Base-by-base conservation (phyloP, 2,797 vertebrate genomes). In the Ficedula albicollis region DNA sequence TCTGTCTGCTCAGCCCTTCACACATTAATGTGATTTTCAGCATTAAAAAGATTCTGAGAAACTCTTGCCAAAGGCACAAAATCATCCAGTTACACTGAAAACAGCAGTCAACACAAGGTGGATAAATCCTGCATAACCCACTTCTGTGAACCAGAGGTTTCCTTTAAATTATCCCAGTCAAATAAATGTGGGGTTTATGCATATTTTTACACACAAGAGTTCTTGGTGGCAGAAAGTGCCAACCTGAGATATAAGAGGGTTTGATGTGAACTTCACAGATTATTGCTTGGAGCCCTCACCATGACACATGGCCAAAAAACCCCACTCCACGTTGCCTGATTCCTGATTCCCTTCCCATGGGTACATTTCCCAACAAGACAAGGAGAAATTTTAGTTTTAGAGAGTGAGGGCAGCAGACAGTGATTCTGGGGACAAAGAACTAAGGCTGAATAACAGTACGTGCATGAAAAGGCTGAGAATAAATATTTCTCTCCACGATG, bases 1-100 rank as follows among this genome's bases (percentile, higher is more conserved):
- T 78, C 43, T 76, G 26, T 55, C 84, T 92, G 63, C 64, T 92
- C 44, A 93, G 59, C 52, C 85, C 63, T 90, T 94, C 88, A 93
- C 77, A 59, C 34, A 2, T 73, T 67, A 62, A 84, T 58, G 54
- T 11, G 90, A 88, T 86, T 94, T 90, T 73, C 58, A 78, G 59
- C 27, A 44, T 85, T 60, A 74, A 36, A 90, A 84, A 49, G 23
- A 84, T 79, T 67, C 52, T 39, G 52, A 82, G 55, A 92, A 83
- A 54, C 41, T 73, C 88, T 51, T 92, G 70, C n/a, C 62, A 87
- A 92, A 88, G 44, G 62, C 44, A 59, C 19, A n/a, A 11, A 49
- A 74, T 63, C 44, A 38, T 51, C 30, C 68, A 48, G 32, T 69
- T 77, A 46, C 34, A 22, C 12, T 43, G 19, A 43, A 88, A 81